Evolutionary conservation across 2,113 vertebrate genomes (phyloP).

Genomic region (Myiagra hebetior): DNA sequence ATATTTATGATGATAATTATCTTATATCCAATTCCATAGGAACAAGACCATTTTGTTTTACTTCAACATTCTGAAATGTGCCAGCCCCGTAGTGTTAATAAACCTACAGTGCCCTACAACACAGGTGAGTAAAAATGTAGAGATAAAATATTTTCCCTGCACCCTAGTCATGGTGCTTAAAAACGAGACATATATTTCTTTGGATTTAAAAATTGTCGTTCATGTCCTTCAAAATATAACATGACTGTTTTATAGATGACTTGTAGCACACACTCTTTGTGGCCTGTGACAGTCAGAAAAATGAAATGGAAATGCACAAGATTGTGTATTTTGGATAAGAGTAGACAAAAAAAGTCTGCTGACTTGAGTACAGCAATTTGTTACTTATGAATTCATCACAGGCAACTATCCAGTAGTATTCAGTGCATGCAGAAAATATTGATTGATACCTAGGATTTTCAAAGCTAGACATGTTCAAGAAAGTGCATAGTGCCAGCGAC

Average conservation of each 20-base stretch:
- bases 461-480: not conserved
- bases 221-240: not conserved
- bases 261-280: not conserved
- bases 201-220: not conserved
- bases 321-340: not conserved
- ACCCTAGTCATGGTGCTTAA: not conserved
- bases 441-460: not conserved
- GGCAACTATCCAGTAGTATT: not conserved
- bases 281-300: not conserved
- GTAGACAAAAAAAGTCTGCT: not conserved
- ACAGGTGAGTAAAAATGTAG: constrained; percentile 79
- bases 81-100: constrained; percentile 84
- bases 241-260: not conserved
- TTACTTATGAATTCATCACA: not conserved
- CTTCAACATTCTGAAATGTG: constrained; percentile 93
- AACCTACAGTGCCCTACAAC: constrained; percentile 95
- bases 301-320: not conserved
- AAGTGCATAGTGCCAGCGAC: not conserved
- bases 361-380: not conserved
- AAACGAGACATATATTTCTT: not conserved
- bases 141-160: not conserved
- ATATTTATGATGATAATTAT: not conserved
- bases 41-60: constrained; percentile 96
- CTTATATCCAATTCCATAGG: constrained; percentile 70
- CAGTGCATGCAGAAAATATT: not conserved